Evolutionary conservation across 2,797 vertebrate genomes (phyloP).

Genomic region (Sebastes dallii): DNA sequence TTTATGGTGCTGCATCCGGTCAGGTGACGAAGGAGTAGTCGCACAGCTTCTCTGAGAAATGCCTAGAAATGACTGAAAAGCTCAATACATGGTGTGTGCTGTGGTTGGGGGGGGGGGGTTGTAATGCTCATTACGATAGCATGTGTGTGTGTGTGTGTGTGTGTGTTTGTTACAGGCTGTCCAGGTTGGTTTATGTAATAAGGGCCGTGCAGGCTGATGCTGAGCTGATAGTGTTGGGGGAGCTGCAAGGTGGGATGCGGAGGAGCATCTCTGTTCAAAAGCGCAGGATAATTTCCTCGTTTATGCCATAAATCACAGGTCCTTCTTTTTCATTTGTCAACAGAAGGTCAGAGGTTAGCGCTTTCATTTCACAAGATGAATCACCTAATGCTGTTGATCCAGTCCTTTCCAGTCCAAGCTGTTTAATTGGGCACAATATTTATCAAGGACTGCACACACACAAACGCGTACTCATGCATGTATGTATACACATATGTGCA

Average conservation of each 20-base stretch:
- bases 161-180: constrained; percentile 49
- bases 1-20: constrained; percentile 84
- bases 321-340: constrained; percentile 52
- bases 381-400: constrained; percentile 30
- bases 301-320: constrained; percentile 60
- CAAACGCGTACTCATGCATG: background rate
- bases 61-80: constrained; percentile 83
- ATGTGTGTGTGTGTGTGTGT: background rate
- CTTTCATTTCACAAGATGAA: constrained; percentile 68
- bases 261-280: constrained; percentile 43
- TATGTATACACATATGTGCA: background rate
- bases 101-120: constrained; percentile 45
- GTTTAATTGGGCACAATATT: constrained; percentile 52
- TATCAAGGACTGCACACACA: constrained; percentile 24
- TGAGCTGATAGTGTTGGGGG: constrained; percentile 56
- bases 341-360: constrained; percentile 54
- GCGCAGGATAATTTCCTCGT: constrained; percentile 38
- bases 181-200: constrained; percentile 80
- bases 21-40: constrained; percentile 81
- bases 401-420: constrained; percentile 5
- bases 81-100: constrained; percentile 70
- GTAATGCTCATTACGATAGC: constrained; percentile 48
- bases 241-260: constrained; percentile 44
- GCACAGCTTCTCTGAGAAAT: constrained; percentile 80
- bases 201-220: constrained; percentile 61